Evolutionary conservation across 2,113 vertebrate genomes (phyloP), one percentile per base, ranked within the genome.

Genomic region (Pangasianodon gigas): DNA sequence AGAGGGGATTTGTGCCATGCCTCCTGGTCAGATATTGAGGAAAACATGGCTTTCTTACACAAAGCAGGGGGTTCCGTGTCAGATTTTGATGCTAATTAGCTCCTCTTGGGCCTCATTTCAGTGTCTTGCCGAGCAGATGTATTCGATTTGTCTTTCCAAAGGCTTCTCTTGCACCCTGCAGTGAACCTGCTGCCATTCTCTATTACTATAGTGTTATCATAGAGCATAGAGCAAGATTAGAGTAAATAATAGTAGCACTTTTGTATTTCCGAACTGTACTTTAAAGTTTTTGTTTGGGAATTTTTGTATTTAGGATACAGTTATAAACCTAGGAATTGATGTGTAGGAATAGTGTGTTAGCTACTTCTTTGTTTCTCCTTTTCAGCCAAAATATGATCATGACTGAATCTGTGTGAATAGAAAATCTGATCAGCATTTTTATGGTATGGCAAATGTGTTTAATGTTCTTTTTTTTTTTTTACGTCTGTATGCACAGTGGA

Each of bases 61-160:
- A 41, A 75, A 85, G 24, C 32, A 24, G 46, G 26, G 46, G 29
- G 16, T 18, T 52, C 54, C 21, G 4, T 48, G 79, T 81, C 48
- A 85, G 58, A 89, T 85, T 91, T 89, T 81, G 37, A 90, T 91
- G 91, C 77, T 91, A 90, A 90, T 91, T 84, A 92, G 85, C 86
- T 62, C 52, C 83, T 87, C 71, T 84, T 13, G 74, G 69, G 54
- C 65, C 58, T 46, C 88, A 65, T 85, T 89, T 84, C 18, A 54
- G 56, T 62, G 60, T 58, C 88, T 90, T 86, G 69, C 62, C 77
- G 88, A 92, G 83, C 91, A 93, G 92, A 93, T 93, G 91, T 90
- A 88, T 89, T 88, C 88, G 48, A 90, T 92, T 92, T 91, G 90
- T 90, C 90, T 88, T 85, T 83, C 80, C 37, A 44, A 86, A 48